Base-by-base conservation (phyloP, 2,888 invertebrate species). In the Camptogramma bilineatum region DNA sequence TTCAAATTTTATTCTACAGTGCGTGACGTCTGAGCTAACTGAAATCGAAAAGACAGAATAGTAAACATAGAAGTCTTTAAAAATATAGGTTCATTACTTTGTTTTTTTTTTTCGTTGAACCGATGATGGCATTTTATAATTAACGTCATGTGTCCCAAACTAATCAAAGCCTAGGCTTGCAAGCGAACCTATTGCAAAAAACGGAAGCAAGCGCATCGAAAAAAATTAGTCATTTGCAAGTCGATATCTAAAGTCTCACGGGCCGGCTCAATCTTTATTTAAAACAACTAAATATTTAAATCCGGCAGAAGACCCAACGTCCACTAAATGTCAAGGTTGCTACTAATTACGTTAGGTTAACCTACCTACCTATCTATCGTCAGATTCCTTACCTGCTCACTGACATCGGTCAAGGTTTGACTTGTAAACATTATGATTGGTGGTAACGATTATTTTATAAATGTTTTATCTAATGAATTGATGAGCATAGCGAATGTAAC, bases 301-400 rank as follows among this genome's bases (percentile, higher is more conserved):
- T 68, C 63, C 64, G 61, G 57, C 57, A 67, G 65, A 57, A 69
- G 66, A 68, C n/a, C n/a, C 64, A 58, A 53, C 53, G 53, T 66
- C 59, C 48, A 31, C 19, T n/a, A 62, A 72, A 73, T 70, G 72
- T 72, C 73, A 69, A 73, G 73, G 73, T 59, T 64, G 19, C 19
- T 16, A 58, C 57, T 70, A 67, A 63, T 63, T 57, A 52, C 59
- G 61, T 62, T 69, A n/a, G n/a, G n/a, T n/a, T n/a, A n/a, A n/a
- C n/a, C n/a, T n/a, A n/a, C n/a, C n/a, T n/a, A n/a, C n/a, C n/a
- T 70, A 57, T 42, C 59, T 60, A 52, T 47, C 59, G 31, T 48
- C 39, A 47, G 21, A 39, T 52, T 57, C 19, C 17, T 47, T 17
- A 52, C 52, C 63, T 74, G 73, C 72, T 44, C 17, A 42, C 10